These are phyloP conservation scores for Nasonia longicornis DNA, from an alignment of 1,140 invertebrate species.

Conservation along the genomic window DNA sequence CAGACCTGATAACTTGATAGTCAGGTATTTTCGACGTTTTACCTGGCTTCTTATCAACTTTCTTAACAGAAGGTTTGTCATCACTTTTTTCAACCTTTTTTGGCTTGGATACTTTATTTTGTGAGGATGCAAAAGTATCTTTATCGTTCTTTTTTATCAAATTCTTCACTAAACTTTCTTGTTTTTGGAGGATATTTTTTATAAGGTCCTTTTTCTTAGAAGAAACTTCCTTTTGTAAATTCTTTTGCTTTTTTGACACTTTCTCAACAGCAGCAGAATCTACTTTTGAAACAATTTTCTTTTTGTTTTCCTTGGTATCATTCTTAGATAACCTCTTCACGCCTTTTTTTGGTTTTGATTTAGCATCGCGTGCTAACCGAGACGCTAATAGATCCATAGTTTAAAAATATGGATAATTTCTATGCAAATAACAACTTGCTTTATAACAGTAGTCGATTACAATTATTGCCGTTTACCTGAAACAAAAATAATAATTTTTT, in stretches of 20 bases:
- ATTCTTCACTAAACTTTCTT: background rate
- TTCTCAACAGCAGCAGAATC: background rate
- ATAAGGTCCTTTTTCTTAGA: slow-evolving; percentile 12
- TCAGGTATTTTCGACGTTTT: background rate
- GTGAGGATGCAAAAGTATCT: too few species aligned
- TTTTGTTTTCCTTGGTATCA: background rate
- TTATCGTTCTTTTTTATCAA: background rate
- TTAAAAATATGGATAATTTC: background rate
- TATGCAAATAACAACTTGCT: background rate
- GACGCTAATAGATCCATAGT: slow-evolving; percentile 19
- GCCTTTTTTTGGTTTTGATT: background rate
- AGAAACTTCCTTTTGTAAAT: background rate
- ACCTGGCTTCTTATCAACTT: background rate
- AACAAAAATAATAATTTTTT: background rate
- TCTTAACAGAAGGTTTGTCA: background rate
- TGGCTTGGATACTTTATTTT: slow-evolving; percentile 44
- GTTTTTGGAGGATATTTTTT: background rate
- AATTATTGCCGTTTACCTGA: background rate
- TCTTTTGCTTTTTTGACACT: slow-evolving; percentile 1
- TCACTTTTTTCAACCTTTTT: slow-evolving; percentile 12
- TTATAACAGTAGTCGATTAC: background rate
- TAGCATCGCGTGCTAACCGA: background rate
- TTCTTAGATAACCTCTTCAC: slow-evolving; percentile 6
- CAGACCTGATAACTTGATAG: background rate
- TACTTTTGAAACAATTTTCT: slow-evolving; percentile 3